Conservation (phyloP, 2,113 vertebrate genomes). For the Myrmecobius fasciatus region DNA sequence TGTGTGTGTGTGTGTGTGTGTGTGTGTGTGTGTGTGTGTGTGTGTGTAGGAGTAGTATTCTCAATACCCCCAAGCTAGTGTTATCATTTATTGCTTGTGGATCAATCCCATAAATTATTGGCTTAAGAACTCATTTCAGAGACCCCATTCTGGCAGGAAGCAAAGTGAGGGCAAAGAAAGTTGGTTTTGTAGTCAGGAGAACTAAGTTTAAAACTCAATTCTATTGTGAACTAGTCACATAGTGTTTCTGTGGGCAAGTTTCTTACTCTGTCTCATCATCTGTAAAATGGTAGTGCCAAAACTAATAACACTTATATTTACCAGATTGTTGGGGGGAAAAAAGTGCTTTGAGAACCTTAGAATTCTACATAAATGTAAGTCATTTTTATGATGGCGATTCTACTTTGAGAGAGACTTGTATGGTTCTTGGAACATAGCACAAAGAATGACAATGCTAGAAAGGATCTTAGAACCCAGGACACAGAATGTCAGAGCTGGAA, state of each 20-base stretch:
- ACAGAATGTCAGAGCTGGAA: not conserved
- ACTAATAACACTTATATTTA: not conserved
- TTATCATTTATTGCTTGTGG: not conserved
- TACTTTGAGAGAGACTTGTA: not conserved
- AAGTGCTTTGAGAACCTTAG: not conserved
- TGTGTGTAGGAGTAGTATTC: not conserved
- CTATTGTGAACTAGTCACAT: not conserved
- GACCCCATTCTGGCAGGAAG: not conserved
- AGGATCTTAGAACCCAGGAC: not conserved
- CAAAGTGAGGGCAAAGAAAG: not conserved
- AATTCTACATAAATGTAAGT: not conserved
- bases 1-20: too few relatives aligned
- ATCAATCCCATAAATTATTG: not conserved
- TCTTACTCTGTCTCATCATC: not conserved
- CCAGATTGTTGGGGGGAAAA: not conserved
- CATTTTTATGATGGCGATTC: not conserved
- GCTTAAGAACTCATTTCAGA: not conserved
- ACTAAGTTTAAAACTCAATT: not conserved
- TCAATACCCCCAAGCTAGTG: too few relatives aligned
- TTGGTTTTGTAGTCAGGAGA: not conserved
- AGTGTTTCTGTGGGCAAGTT: not conserved
- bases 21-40: not conserved
- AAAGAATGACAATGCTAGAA: not conserved
- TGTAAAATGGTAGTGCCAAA: not conserved
- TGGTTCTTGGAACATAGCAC: not conserved